Conservation (phyloP, 1,140 invertebrate species). For the Ceratosolen fusciceps region DNA sequence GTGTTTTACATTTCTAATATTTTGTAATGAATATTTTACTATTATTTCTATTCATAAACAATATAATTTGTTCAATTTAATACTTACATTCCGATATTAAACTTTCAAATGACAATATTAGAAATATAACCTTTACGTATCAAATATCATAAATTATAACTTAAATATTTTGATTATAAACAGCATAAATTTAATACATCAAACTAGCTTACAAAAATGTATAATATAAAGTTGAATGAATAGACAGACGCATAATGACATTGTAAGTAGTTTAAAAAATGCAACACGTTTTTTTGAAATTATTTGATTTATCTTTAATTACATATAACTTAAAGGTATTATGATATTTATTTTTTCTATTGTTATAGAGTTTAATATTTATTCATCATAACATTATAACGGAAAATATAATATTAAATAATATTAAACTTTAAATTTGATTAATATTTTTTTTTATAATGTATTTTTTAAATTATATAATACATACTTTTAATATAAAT, state of each 20-base stretch:
- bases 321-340: no score
- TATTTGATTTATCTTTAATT: no score
- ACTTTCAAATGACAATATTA: no score
- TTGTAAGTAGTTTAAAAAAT: slow-evolving; percentile 44
- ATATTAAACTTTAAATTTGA: background rate
- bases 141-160: no score
- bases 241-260: slow-evolving; percentile 69
- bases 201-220: slow-evolving; percentile 63
- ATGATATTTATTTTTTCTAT: no score
- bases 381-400: no score
- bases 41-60: background rate
- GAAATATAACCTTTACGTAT: no score
- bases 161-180: background rate
- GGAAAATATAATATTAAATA: background rate
- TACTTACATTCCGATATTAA: no score
- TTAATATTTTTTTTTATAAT: background rate
- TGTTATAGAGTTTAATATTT: no score
- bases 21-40: background rate
- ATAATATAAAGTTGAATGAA: slow-evolving; percentile 49
- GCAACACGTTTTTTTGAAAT: background rate
- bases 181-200: slow-evolving; percentile 51
- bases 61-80: no score
- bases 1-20: slow-evolving; percentile 47
- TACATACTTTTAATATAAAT: no score
- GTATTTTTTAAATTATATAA: background rate